Percentiles rank a stretch among this genome's conserved stretches.
Evolutionary conservation across 2,888 invertebrate species (phyloP).

Genomic region (Nomada lathburiana): DNA sequence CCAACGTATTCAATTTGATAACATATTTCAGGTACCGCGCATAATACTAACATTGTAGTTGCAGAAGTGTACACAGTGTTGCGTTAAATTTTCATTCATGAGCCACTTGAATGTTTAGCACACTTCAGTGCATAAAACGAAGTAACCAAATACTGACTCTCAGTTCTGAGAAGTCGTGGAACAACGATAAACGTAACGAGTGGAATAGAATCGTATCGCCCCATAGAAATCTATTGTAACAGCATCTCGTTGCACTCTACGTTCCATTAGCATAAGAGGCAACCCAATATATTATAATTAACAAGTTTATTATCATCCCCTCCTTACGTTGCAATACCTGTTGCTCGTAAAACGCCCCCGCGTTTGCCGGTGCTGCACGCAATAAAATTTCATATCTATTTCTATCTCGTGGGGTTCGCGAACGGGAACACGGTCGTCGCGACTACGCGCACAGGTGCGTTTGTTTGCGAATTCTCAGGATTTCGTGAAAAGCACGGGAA

Average conservation of each 20-base stretch:
- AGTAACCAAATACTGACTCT: no score
- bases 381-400: constrained; percentile 40
- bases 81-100: no score
- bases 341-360: constrained; percentile 29
- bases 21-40: no score
- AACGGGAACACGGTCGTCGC: constrained; percentile 6
- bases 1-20: no score
- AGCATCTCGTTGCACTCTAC: not conserved
- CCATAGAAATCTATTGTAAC: not conserved
- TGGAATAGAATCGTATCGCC: not conserved
- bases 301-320: constrained; percentile 13
- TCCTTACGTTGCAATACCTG: constrained; percentile 13
- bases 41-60: no score
- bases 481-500: constrained; percentile 2
- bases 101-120: no score
- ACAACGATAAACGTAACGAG: no score
- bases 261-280: not conserved
- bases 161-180: no score
- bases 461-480: constrained; percentile 9
- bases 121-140: no score
- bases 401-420: not conserved
- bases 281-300: constrained; percentile 14
- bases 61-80: no score
- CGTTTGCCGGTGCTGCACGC: constrained; percentile 6
- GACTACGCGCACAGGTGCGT: constrained; percentile 17